Evolutionary conservation across 2,797 vertebrate species (phyloP), one percentile per base, ranked within the genome.

Genomic region (Lagocephalus sceleratus): DNA sequence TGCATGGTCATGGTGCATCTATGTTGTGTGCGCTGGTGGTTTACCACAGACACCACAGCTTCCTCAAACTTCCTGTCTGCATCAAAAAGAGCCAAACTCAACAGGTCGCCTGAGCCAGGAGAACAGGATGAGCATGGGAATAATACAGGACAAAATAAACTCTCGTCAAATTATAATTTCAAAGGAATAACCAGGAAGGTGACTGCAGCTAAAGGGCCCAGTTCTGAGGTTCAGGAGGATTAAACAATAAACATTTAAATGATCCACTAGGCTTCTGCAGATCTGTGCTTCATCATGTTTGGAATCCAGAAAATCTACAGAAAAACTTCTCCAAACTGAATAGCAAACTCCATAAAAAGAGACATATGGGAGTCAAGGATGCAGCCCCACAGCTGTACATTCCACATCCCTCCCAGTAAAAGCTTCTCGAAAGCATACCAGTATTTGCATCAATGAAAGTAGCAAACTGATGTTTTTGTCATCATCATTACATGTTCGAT

Each of bases 41-140:
- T 62, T 20, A 74, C 72, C 70, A 65, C 65, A 76, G 58, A 73
- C 63, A 55, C 19, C 63, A 73, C 60, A 68, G 57, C 70, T 68
- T 71, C 71, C 60, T 11, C 46, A 42, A 40, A 20, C 57, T 50
- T 76, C 43, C 57, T 54, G 41, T 54, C 19, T 20, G 23, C 16
- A 26, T 47, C 21, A 51, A 29, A 42, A 6, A 17, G 11, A 53
- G 68, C 60, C 58, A 74, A 60, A 55, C 51, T 52, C 61, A 70
- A 62, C 75, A 68, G 50, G 39, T 39, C 51, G 46, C 59, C 54
- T 64, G 52, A 47, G 15, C 22, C 44, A 42, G 8, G 1, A 40
- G 50, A 44, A 48, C 44, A 57, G 40, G 50, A 68, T 32, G 47
- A 65, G 54, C 58, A 64, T 22, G 40, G 53, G 41, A 67, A 55